Conservation (phyloP, 2,797 vertebrate species). For the Etheostoma nigrum region DNA sequence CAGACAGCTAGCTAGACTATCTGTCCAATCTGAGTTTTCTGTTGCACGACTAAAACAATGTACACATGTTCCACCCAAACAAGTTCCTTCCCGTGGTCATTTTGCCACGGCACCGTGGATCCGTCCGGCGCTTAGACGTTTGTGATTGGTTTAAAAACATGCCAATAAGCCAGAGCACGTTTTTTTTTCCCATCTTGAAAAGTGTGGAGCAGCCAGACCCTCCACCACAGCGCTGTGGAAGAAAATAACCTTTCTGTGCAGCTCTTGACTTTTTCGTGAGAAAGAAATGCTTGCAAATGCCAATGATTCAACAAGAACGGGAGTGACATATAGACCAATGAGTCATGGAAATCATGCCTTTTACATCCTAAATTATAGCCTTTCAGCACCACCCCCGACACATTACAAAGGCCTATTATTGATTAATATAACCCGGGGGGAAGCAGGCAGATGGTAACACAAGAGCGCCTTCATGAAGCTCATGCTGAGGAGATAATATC, state of each 20-base stretch:
- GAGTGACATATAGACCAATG: constrained; percentile 40
- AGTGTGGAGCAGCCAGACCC: too few relatives aligned
- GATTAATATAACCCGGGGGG: constrained; percentile 43
- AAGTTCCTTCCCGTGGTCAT: too few relatives aligned
- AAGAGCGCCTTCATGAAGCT: constrained; percentile 53
- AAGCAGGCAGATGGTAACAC: constrained; percentile 29
- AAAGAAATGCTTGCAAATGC: constrained; percentile 22
- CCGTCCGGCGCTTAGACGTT: too few relatives aligned
- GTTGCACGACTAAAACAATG: too few relatives aligned
- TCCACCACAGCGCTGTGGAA: too few relatives aligned
- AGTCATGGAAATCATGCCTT: constrained; percentile 56
- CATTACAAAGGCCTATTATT: constrained; percentile 56
- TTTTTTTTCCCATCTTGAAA: too few relatives aligned
- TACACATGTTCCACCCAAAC: too few relatives aligned
- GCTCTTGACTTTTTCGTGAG: not conserved
- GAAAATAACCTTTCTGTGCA: constrained; percentile 14
- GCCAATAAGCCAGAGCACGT: too few relatives aligned
- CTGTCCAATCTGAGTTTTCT: too few relatives aligned
- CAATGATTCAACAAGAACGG: constrained; percentile 35
- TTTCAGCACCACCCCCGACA: constrained; percentile 28
- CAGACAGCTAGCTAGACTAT: too few relatives aligned
- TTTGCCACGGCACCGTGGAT: too few relatives aligned
- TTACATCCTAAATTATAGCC: constrained; percentile 39
- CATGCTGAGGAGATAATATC: constrained; percentile 61
- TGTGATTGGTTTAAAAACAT: too few relatives aligned